Conservation (phyloP, 2,113 vertebrate genomes). For the Tamias sibiricus region DNA sequence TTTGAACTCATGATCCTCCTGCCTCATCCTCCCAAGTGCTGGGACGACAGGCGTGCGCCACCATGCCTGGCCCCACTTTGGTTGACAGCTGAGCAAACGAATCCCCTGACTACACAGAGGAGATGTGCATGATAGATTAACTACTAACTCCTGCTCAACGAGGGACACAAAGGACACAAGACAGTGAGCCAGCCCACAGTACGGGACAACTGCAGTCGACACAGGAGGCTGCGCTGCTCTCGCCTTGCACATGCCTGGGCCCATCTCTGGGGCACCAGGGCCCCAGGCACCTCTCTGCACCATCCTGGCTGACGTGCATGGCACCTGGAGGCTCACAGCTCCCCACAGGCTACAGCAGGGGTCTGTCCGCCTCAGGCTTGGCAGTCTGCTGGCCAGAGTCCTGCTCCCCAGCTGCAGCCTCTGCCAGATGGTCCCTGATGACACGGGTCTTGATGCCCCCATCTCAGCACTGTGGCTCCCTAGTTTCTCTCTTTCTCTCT, state of each 20-base stretch:
- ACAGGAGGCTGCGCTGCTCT: conserved; percentile 87
- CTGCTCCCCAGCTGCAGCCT: neutral
- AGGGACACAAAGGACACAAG: conserved; percentile 94
- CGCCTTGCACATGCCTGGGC: conserved; percentile 84
- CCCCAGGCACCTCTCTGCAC: neutral
- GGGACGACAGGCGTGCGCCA: no score
- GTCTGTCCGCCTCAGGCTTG: conserved; percentile 97
- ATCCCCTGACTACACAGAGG: no score
- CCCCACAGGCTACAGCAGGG: conserved; percentile 94
- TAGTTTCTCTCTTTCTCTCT: neutral
- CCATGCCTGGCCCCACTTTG: no score
- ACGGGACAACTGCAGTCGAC: conserved; percentile 89
- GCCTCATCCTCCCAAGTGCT: no score
- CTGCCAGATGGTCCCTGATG: rapidly evolving
- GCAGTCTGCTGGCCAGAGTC: conserved; percentile 92
- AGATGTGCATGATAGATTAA: conserved; percentile 85
- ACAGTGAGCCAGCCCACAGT: conserved; percentile 91
- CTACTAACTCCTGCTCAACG: conserved; percentile 94
- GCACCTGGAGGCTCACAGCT: neutral
- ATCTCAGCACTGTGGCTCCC: neutral
- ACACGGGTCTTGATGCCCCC: neutral
- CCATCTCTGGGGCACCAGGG: conserved; percentile 84
- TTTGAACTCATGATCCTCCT: no score
- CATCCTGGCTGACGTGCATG: neutral
- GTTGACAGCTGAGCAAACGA: no score